phyloP scores from a whole-genome alignment of 64 coral and sea anemone species.

The Stichodactyla mertensii region DNA sequence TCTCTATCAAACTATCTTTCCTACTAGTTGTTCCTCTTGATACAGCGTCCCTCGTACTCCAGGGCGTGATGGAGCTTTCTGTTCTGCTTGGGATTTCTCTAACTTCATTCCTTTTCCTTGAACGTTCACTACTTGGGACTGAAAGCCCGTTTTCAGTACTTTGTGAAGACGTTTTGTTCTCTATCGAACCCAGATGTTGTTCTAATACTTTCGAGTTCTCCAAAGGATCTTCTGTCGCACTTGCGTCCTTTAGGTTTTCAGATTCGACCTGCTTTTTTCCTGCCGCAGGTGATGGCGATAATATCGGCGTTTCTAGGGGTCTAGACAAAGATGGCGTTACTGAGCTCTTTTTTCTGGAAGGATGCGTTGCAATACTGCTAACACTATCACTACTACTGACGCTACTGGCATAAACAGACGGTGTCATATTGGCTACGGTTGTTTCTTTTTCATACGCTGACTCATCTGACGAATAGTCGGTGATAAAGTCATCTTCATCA shows the following conservation, averaged over 20 bases:
- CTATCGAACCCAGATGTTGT: not conserved
- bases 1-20: slow-evolving; percentile 26
- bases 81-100: not conserved
- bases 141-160: not conserved
- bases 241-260: not conserved
- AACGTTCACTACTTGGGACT: not conserved
- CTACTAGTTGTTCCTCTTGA: not conserved
- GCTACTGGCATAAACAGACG: not conserved
- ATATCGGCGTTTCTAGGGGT: not conserved
- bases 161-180: not conserved
- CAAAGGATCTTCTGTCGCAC: not conserved
- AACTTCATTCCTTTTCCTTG: not conserved
- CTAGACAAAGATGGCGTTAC: not conserved
- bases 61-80: not conserved
- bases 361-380: slow-evolving; percentile 54
- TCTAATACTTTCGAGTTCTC: not conserved
- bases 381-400: slow-evolving; percentile 3
- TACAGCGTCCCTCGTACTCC: slow-evolving; percentile 7
- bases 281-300: not conserved
- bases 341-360: slow-evolving; percentile 16
- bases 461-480: slow-evolving; percentile 5
- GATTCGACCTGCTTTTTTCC: not conserved
- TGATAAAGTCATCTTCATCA: slow-evolving; percentile 19
- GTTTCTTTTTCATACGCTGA: not conserved
- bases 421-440: not conserved